phyloP scores from a whole-genome alignment of 2,888 invertebrate genomes.

The Nemapogon koenigi region DNA sequence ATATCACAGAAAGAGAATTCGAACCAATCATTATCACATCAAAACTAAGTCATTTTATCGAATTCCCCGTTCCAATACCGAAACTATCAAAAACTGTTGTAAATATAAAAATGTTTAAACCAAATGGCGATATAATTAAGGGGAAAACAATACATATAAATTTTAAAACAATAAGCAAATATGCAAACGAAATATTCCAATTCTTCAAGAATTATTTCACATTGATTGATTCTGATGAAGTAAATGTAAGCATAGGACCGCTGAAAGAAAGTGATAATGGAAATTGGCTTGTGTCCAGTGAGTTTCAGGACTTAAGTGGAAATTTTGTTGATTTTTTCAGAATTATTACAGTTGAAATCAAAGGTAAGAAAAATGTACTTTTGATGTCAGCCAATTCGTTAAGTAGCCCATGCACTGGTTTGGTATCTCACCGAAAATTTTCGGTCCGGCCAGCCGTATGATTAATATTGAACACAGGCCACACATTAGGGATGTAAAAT shows the following conservation, averaged over 20 bases:
- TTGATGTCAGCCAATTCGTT: too few species aligned
- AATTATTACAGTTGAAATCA: slow-evolving; percentile 37
- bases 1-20: slow-evolving; percentile 27
- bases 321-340: slow-evolving; percentile 37
- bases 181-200: too few species aligned
- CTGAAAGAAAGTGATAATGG: slow-evolving; percentile 34
- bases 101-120: slow-evolving; percentile 23
- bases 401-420: too few species aligned
- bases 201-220: too few species aligned
- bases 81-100: slow-evolving; percentile 22
- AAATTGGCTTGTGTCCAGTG: slow-evolving; percentile 44
- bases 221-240: slow-evolving; percentile 14
- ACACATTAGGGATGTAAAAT: too few species aligned
- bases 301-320: slow-evolving; percentile 24
- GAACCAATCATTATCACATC: slow-evolving; percentile 25
- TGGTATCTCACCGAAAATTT: too few species aligned
- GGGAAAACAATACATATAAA: too few species aligned
- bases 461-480: too few species aligned
- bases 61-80: slow-evolving; percentile 27
- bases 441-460: too few species aligned
- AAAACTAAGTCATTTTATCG: slow-evolving; percentile 28
- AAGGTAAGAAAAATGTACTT: slow-evolving; percentile 27
- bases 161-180: too few species aligned
- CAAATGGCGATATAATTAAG: slow-evolving; percentile 32
- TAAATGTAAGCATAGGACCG: slow-evolving; percentile 36